Evolutionary conservation across 2,888 invertebrate genomes (phyloP).

Genomic region (Andrena haemorrhoa): DNA sequence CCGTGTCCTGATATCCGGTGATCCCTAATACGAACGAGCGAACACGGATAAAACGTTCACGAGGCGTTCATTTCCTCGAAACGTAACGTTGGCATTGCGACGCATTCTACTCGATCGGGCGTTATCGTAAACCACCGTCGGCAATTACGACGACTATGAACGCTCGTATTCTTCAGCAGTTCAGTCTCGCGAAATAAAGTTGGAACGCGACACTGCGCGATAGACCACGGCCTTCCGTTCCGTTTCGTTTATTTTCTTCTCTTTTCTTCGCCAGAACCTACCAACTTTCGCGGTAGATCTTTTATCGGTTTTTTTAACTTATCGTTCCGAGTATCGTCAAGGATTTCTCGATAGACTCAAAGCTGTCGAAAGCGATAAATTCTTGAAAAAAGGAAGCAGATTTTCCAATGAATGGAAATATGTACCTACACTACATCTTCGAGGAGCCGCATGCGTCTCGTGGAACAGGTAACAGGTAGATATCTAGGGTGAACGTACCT

Average conservation of each 20-base stretch:
- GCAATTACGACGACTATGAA: too few relatives aligned
- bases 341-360: not conserved
- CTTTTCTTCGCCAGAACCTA: too few relatives aligned
- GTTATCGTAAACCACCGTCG: too few relatives aligned
- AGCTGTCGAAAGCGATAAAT: not conserved
- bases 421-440: not conserved
- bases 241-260: too few relatives aligned
- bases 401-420: not conserved
- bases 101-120: too few relatives aligned
- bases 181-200: too few relatives aligned
- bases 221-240: too few relatives aligned
- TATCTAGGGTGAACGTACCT: too few relatives aligned
- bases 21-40: constrained; percentile 34
- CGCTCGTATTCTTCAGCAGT: too few relatives aligned
- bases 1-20: constrained; percentile 55
- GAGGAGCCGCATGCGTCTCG: not conserved
- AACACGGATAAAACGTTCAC: constrained; percentile 15
- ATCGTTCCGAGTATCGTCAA: not conserved
- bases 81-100: constrained; percentile 2
- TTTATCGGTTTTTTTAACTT: not conserved
- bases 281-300: too few relatives aligned
- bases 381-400: not conserved
- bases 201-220: too few relatives aligned
- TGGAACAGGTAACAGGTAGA: not conserved
- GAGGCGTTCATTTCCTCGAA: not conserved